phyloP scores from a whole-genome alignment of 2,113 vertebrate species.

The Paramormyrops kingsleyae region DNA sequence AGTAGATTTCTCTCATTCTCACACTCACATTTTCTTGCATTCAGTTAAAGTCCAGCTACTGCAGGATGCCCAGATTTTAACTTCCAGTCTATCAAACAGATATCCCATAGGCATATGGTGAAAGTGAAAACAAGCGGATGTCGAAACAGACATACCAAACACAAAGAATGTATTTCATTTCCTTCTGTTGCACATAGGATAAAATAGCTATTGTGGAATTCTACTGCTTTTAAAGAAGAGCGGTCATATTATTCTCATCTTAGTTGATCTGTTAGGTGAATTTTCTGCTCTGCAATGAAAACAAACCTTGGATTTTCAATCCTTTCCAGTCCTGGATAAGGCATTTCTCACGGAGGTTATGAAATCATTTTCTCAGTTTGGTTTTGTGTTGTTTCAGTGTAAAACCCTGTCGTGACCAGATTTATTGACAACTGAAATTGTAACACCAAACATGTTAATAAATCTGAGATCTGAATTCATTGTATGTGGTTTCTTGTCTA shows the following conservation, averaged over 20 bases:
- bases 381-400: background rate
- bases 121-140: background rate
- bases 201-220: background rate
- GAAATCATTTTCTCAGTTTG: background rate
- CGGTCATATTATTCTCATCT: background rate
- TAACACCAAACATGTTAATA: constrained; percentile 11
- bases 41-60: background rate
- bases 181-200: background rate
- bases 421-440: background rate
- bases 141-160: background rate
- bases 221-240: background rate
- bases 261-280: background rate
- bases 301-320: background rate
- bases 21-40: background rate
- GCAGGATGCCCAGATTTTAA: background rate
- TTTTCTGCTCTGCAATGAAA: background rate
- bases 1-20: background rate
- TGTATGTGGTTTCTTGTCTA: background rate
- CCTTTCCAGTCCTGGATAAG: background rate
- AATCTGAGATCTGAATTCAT: background rate
- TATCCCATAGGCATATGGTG: background rate
- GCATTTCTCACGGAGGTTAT: background rate
- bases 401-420: background rate
- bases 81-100: background rate
- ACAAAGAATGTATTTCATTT: background rate